Base-by-base conservation (phyloP, 2,797 vertebrate species). In the Rallus crepitans region DNA sequence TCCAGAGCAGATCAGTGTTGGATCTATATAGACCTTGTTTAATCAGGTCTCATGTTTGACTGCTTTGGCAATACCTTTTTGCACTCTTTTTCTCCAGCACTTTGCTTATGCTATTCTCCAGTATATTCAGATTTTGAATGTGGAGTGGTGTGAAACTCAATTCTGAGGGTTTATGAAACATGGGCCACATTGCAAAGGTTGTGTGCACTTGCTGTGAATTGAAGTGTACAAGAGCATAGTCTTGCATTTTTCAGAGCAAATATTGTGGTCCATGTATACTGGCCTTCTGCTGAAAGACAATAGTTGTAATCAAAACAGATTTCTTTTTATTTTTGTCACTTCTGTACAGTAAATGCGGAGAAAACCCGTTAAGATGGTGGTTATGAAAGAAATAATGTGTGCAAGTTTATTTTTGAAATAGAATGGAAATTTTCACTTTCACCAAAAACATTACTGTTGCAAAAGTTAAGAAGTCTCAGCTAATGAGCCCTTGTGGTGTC, bases 171-270 rank as follows among this genome's bases (percentile, higher is more conserved):
- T 56, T 72, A 28, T 47, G 37, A 87, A 84, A 42, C 3, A 2
- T 17, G 31, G 19, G 19, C 60, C 31, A 5, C 1, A 0, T 57
- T 40, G 52, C 79, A 61, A 40, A 33, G 50, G 12, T 71, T 37
- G 11, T 24, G 37, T 0, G 0, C 1, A 0, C n/a, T 42, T 9
- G 2, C 31, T 61, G 28, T 57, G 59, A 66, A 40, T 52, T 75
- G 12, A 72, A 68, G 12, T 4, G 30, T 69, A 42, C 7, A 21
- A 21, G 55, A 31, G 21, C 12, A 8, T 59, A 78, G 28, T 57
- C 31, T 71, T 48, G 33, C 9, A 15, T 68, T 75, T 93, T 86
- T 60, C 57, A 48, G 64, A 56, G 31, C 27, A 89, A 9, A 63
- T 70, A 18, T 6, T 6, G 2, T 59, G 25, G 25, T 35, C 17